Base-by-base conservation (phyloP, 2,797 vertebrate genomes). In the Anolis apletophallus region DNA sequence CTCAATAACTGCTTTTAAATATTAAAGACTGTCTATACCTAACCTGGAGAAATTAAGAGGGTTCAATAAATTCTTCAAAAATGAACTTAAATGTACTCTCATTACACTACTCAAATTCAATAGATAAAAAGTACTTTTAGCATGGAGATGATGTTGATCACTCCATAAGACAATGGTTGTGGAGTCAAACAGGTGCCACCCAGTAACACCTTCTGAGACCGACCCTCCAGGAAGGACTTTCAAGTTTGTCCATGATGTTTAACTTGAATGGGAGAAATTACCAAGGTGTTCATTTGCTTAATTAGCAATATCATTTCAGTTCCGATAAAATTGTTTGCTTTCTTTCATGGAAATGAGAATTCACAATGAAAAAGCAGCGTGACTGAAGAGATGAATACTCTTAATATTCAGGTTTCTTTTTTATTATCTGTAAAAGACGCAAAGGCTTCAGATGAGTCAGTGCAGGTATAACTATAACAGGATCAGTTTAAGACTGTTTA, bases 301-400 rank as follows among this genome's bases (percentile, higher is more conserved):
- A 76, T 73, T 23, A 46, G 46, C 46, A 73, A 46, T 17, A 59
- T 54, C 85, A 71, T n/a, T 6, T 61, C 71, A 29, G n/a, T 29
- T 74, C 81, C 6, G 69, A 34, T 83, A 88, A 72, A n/a, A 76
- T n/a, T 11, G 3, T 1, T 80, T 73, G 50, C 13, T 81, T 67
- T 61, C 73, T 40, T 55, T 54, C 46, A 88, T 23, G 5, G 61
- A 84, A 87, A 78, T 4, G 57, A 16, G 10, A 85, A n/a, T 73
- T 85, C 83, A 83, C 68, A 90, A 89, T 85, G 6, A 3, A 84
- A 81, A 73, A n/a, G 3, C 77, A 87, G 21, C 72, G 46, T 68
- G 34, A 50, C 5, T 50, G 69, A 73, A 64, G 59, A 34, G 26
- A 32, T n/a, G 83, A 13, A 52, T 72, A 23, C 13, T 83, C 7